Conservation (phyloP, 2,113 vertebrate species). For the Serilophus lunatus region DNA sequence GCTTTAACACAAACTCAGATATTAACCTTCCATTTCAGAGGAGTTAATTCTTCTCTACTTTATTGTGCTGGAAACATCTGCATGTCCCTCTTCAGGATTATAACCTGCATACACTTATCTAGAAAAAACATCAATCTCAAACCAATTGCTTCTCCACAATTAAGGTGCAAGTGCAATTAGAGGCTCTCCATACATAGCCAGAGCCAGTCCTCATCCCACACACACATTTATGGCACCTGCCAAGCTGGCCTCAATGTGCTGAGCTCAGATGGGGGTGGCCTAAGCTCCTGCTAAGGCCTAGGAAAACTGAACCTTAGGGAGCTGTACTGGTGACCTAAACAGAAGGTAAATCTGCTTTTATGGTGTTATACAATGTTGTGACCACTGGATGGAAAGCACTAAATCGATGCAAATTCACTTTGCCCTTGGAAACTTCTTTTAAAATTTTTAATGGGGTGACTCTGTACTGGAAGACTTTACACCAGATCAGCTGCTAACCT, state of each 20-base stretch:
- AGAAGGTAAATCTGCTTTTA: not conserved
- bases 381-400: not conserved
- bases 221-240: not conserved
- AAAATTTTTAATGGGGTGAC: not conserved
- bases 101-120: not conserved
- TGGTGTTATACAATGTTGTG: not conserved
- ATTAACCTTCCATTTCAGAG: not conserved
- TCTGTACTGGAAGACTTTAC: not conserved
- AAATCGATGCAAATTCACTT: not conserved
- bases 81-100: not conserved
- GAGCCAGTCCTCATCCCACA: not conserved
- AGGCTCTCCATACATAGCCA: not conserved
- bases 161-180: not conserved
- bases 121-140: not conserved
- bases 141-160: not conserved
- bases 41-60: not conserved
- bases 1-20: not conserved
- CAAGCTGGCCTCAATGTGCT: accelerated
- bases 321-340: not conserved
- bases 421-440: not conserved
- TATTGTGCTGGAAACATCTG: not conserved
- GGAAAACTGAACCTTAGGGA: not conserved
- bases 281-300: not conserved
- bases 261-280: not conserved
- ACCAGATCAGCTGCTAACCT: slow-evolving; percentile 37